A percentile compares a stretch with the other conserved stretches of the same genome.
These are phyloP conservation scores for Cebidichthys violaceus DNA, from an alignment of 2,113 vertebrate species.

Conservation along the genomic window DNA sequence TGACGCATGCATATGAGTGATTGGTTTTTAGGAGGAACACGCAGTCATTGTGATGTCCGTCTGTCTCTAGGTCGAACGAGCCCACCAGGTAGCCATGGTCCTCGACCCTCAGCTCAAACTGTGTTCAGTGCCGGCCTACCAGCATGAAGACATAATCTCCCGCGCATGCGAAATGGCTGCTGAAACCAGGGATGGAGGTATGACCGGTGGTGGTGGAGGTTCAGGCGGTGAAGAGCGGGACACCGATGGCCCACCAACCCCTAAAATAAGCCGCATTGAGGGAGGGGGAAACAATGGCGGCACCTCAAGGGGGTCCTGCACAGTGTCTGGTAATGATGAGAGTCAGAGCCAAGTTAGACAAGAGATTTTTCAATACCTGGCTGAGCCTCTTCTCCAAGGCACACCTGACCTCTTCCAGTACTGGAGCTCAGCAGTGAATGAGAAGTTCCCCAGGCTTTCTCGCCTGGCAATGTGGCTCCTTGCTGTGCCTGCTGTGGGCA, in stretches of 20 bases:
- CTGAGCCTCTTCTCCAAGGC: constrained; percentile 83
- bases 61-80: constrained; percentile 87
- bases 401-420: constrained; percentile 97
- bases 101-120: constrained; percentile 97
- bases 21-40: constrained; percentile 17
- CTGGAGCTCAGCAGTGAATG: constrained; percentile 92
- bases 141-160: constrained; percentile 97
- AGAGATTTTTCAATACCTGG: constrained; percentile 87
- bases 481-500: constrained; percentile 95
- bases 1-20: not conserved
- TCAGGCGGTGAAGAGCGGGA: constrained; percentile 89
- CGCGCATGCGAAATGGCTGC: constrained; percentile 95
- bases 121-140: constrained; percentile 93
- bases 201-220: constrained; percentile 83
- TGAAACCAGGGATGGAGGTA: constrained; percentile 87
- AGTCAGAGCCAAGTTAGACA: constrained; percentile 88
- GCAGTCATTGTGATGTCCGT: not conserved
- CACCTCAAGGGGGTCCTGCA: constrained; percentile 41
- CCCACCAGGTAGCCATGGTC: constrained; percentile 98
- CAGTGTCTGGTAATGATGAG: constrained; percentile 62
- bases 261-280: constrained; percentile 89
- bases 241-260: constrained; percentile 81
- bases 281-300: constrained; percentile 76
- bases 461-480: constrained; percentile 97
- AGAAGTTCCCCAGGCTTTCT: constrained; percentile 94